These are phyloP conservation scores for Allophyes oxyacanthae DNA, from an alignment of 2,888 invertebrate genomes.

Conservation along the genomic window DNA sequence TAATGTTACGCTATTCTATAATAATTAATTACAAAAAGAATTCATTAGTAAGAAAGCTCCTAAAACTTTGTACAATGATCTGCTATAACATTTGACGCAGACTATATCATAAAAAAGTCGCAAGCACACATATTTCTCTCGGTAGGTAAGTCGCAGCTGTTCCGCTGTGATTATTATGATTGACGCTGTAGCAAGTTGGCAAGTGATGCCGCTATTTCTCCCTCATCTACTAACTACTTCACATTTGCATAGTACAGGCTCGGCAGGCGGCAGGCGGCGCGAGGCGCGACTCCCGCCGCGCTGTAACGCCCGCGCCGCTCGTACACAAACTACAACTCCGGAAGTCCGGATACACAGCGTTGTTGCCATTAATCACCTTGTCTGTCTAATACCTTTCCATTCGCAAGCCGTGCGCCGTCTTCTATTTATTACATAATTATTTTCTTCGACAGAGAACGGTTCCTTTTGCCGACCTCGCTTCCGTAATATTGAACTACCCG, in stretches of 20 bases:
- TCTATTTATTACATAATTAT: constrained; percentile 86
- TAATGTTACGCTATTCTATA: too few species aligned
- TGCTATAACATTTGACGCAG: too few species aligned
- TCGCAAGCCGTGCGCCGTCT: constrained; percentile 80
- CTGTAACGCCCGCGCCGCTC: constrained; percentile 49
- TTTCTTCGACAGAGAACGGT: constrained; percentile 81
- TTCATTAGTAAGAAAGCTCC: too few species aligned
- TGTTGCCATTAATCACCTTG: constrained; percentile 85
- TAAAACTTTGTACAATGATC: too few species aligned
- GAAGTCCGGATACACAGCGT: constrained; percentile 71
- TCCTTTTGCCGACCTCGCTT: constrained; percentile 70
- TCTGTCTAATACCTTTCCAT: constrained; percentile 87
- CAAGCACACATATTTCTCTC: constrained; percentile 47
- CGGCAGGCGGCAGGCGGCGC: constrained; percentile 62
- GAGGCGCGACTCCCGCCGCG: constrained; percentile 62
- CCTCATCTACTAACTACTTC: constrained; percentile 77
- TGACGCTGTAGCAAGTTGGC: constrained; percentile 77
- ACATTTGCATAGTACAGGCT: constrained; percentile 80
- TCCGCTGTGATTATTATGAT: constrained; percentile 76
- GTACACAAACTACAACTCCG: constrained; percentile 68
- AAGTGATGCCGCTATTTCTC: constrained; percentile 77
- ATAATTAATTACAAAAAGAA: too few species aligned
- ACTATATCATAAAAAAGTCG: constrained; percentile 16
- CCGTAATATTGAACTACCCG: constrained; percentile 74
- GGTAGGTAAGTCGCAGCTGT: constrained; percentile 68